Evolutionary conservation across 1,140 invertebrate genomes (phyloP), one percentile per base, ranked within the genome.

Genomic region (Wasmannia auropunctata): DNA sequence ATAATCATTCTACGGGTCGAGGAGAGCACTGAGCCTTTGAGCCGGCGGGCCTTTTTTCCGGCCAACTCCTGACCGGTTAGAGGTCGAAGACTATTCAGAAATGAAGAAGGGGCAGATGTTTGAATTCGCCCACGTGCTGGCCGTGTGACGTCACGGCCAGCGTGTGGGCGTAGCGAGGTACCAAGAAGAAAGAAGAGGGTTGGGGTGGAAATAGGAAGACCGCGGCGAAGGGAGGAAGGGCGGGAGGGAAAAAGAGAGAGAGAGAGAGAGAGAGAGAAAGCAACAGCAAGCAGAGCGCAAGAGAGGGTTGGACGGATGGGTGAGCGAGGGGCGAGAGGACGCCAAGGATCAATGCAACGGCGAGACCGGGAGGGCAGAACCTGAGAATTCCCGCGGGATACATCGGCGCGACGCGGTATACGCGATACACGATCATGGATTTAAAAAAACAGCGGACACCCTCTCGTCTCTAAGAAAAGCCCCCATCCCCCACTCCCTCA

Each of bases 71-170:
- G 34, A n/a, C 70, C 11, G 75, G 40, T 60, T 25, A 63, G 81
- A 43, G 58, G 72, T 76, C 56, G 74, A 77, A 67, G 69, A 75
- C 72, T 67, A 51, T 16, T 77, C 86, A 80, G 80, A 89, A 83
- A 88, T 67, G 84, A 74, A 60, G 80, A 85, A 81, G 69, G 72
- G 46, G 83, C 54, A 74, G 74, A 87, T 90, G 92, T 93, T 93
- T 93, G 90, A 92, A 91, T 92, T 94, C 93, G 93, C 94, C 94
- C 93, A 95, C 94, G 93, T 94, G 92, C 80, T 91, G 86, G 88
- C 74, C 87, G 90, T 63, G 77, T 95, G 94, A 94, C 95, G 94
- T 95, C 93, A 94, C 89, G 77, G 69, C 86, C 49, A 51, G 69
- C 91, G 93, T 90, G 94, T 93, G 92, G 93, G 94, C 87, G 92